Percentiles rank a stretch among this genome's conserved stretches.
These are phyloP conservation scores for Sphenopsis melanotis DNA, from an alignment of 2,797 vertebrate genomes.

Conservation along the genomic window DNA sequence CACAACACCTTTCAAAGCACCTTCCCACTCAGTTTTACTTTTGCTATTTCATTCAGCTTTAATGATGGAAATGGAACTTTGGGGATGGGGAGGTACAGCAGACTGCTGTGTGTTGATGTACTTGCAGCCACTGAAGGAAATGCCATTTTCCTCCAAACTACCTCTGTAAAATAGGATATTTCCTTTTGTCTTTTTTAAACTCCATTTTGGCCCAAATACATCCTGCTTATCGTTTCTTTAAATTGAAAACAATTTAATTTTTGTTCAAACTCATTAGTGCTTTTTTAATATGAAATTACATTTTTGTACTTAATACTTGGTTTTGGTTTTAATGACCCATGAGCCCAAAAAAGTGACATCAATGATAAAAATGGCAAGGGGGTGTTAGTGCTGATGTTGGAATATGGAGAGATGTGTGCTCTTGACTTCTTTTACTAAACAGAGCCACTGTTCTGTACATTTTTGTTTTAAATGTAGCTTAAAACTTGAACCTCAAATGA, in stretches of 20 bases:
- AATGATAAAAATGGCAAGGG: not conserved
- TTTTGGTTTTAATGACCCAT: not conserved
- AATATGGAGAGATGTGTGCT: not conserved
- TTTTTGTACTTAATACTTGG: not conserved
- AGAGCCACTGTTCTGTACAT: not conserved
- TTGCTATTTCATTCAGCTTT: not conserved
- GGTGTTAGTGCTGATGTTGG: not conserved
- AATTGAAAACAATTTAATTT: not conserved
- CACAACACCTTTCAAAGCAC: not conserved
- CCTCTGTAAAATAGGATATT: not conserved
- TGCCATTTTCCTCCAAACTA: not conserved
- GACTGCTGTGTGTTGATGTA: fast-evolving
- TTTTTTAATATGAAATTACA: not conserved
- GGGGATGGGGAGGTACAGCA: not conserved
- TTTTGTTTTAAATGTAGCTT: not conserved
- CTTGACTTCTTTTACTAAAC: not conserved
- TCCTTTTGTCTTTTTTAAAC: not conserved
- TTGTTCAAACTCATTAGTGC: not conserved
- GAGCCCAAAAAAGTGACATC: not conserved
- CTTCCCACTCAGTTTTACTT: not conserved
- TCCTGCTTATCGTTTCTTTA: not conserved
- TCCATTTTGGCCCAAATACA: not conserved
- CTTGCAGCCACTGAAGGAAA: not conserved
- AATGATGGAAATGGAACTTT: not conserved
- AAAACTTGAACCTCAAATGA: not conserved